Evolutionary conservation across 2,113 vertebrate genomes (phyloP).

Genomic region (Hippopotamus amphibius): DNA sequence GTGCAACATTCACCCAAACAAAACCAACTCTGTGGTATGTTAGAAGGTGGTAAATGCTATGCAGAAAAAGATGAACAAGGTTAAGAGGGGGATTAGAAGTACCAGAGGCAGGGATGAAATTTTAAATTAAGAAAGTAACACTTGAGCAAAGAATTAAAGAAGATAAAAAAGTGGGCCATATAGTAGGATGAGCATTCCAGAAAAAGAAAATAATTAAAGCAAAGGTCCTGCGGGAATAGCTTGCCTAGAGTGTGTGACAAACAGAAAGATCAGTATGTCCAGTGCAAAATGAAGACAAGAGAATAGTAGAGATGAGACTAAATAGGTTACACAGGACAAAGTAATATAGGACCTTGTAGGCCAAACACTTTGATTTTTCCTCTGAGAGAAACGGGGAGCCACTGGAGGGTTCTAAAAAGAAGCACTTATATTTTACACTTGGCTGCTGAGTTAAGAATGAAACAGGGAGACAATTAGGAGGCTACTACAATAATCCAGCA

Average conservation of each 20-base stretch:
- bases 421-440: background rate
- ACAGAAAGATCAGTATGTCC: background rate
- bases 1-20: background rate
- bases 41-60: background rate
- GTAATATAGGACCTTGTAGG: background rate
- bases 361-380: conserved; percentile 13
- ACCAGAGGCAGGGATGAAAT: background rate
- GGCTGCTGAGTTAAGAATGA: background rate
- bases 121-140: conserved; percentile 37
- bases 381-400: background rate
- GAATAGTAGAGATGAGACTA: background rate
- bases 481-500: background rate
- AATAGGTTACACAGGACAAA: background rate
- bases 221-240: background rate
- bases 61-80: background rate
- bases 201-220: conserved; percentile 24
- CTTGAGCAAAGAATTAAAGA: conserved; percentile 1
- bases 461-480: background rate
- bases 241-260: background rate
- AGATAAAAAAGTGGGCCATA: background rate
- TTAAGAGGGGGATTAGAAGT: background rate
- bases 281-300: background rate
- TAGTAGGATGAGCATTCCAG: background rate
- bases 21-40: background rate
- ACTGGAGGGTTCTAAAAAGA: background rate